These are phyloP conservation scores for Campoplex capitator DNA, from an alignment of 2,888 invertebrate species.

Conservation along the genomic window DNA sequence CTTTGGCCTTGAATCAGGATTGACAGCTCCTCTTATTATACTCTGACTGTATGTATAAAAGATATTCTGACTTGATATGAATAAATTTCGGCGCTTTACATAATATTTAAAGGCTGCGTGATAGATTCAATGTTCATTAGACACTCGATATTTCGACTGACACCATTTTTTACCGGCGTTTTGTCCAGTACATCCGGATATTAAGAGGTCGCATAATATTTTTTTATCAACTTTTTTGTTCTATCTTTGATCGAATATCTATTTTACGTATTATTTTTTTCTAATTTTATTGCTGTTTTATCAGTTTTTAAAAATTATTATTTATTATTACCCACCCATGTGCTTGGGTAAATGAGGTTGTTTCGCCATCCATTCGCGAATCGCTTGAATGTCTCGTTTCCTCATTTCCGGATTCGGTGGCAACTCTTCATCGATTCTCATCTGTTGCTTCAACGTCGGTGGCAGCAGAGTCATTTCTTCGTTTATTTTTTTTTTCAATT, in stretches of 20 bases:
- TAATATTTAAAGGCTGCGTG: no score
- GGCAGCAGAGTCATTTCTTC: slow-evolving; percentile 80
- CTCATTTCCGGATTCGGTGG: slow-evolving; percentile 80
- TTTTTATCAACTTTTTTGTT: neutral
- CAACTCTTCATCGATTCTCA: slow-evolving; percentile 80
- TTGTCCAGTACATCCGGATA: neutral
- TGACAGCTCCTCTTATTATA: no score
- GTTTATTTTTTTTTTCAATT: slow-evolving; percentile 2
- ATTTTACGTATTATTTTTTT: neutral
- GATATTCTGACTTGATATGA: no score
- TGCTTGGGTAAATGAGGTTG: slow-evolving; percentile 83
- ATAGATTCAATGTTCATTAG: neutral
- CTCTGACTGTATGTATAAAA: no score
- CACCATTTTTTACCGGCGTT: neutral
- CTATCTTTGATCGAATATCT: neutral
- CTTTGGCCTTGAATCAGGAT: neutral
- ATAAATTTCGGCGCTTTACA: no score
- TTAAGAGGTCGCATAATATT: neutral
- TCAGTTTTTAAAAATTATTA: neutral
- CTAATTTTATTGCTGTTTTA: no score
- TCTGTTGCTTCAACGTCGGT: slow-evolving; percentile 81
- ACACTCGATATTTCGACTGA: neutral
- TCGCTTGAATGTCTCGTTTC: slow-evolving; percentile 78
- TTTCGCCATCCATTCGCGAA: slow-evolving; percentile 82
- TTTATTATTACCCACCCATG: slow-evolving; percentile 77